Conservation (phyloP, 2,888 invertebrate species). For the Nomada flava region DNA sequence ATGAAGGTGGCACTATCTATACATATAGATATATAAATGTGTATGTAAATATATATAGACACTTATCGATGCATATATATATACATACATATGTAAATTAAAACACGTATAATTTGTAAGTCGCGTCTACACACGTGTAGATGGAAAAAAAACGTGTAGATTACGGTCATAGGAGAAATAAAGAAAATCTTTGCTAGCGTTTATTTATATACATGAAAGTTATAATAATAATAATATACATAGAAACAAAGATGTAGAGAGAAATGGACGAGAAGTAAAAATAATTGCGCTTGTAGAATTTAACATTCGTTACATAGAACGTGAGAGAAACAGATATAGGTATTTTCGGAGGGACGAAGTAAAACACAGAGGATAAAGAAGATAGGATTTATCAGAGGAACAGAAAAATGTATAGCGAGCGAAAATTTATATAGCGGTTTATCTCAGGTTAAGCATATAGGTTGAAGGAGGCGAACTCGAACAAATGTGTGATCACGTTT, state of each 20-base stretch:
- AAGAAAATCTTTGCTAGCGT: constrained; percentile 68
- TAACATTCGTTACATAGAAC: constrained; percentile 63
- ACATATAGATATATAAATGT: constrained; percentile 53
- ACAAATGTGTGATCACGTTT: constrained; percentile 81
- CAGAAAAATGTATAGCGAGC: constrained; percentile 42
- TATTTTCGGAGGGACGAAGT: constrained; percentile 73
- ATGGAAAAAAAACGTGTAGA: constrained; percentile 43
- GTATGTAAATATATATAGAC: constrained; percentile 44
- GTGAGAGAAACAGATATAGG: constrained; percentile 51
- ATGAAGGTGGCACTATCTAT: constrained; percentile 44
- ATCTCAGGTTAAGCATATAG: constrained; percentile 68
- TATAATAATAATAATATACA: constrained; percentile 34
- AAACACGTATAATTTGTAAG: constrained; percentile 47
- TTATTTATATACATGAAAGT: constrained; percentile 70
- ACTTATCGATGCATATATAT: constrained; percentile 40
- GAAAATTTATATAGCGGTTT: constrained; percentile 60
- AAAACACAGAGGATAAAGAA: not conserved
- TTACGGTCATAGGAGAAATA: constrained; percentile 47
- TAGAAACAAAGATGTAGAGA: constrained; percentile 11
- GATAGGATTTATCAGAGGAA: constrained; percentile 44
- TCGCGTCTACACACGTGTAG: constrained; percentile 47
- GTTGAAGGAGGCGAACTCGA: constrained; percentile 66
- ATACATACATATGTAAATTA: constrained; percentile 45
- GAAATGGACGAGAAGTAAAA: constrained; percentile 19
- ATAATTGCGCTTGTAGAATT: constrained; percentile 64